Base-by-base conservation (phyloP, 2,888 invertebrate genomes). In the Dysmachus trigonus region DNA sequence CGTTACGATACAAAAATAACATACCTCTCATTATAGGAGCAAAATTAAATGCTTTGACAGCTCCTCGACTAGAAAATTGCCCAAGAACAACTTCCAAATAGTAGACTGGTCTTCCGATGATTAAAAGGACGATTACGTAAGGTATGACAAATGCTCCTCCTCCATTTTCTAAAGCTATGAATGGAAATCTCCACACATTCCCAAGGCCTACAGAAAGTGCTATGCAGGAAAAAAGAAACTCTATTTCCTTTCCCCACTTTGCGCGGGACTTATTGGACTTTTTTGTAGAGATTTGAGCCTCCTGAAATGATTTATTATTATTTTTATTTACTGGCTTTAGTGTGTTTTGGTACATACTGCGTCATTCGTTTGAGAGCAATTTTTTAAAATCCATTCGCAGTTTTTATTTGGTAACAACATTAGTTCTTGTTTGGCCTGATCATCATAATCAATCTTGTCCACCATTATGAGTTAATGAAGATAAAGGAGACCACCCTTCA, bases 1-100 rank as follows among this genome's bases (percentile, higher is more conserved):
- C n/a, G n/a, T n/a, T n/a, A n/a, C n/a, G n/a, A n/a, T n/a, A n/a
- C n/a, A n/a, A n/a, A n/a, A n/a, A n/a, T n/a, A n/a, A n/a, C 88
- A 88, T 89, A 95, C 96, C 95, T 93, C 94, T 95, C 90, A 96
- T 93, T 0, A 95, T 93, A 10, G 96, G 96, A 6, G 93, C 93
- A 90, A 95, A 92, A 87, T 95, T 95, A 85, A 92, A 93, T 22
- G 95, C 94, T 88, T 94, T 94, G 15, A 95, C 94, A 86, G 94
- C 94, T 0, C 96, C 95, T 86, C 93, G 93, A 88, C 95, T 94
- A 10, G 94, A 94, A 90, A 96, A 96, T 90, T 96, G 96, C 6
- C 96, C 96, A 35, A 96, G 91, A 1, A 94, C 92, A 89, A 95
- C 94, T 90, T 96, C 96, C 92, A 96, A 91, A 89, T 95, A 95